Percentiles rank a stretch among this genome's conserved stretches.
phyloP scores from a whole-genome alignment of 37 sponge, comb jelly and placozoan species.

The Dysidea cf. avara region DNA sequence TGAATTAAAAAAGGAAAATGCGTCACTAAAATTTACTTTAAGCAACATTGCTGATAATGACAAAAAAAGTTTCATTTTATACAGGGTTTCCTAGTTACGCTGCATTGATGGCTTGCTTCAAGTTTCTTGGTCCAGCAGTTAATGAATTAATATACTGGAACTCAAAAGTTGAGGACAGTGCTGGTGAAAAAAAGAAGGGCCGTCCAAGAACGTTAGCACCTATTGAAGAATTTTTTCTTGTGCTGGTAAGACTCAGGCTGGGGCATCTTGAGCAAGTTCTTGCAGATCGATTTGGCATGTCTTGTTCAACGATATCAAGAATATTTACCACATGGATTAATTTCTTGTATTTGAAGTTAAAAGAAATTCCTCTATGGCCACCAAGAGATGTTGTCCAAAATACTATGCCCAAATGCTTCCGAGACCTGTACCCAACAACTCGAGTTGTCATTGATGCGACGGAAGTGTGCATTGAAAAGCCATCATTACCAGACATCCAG shows the following conservation, averaged over 20 bases:
- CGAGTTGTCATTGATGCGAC: slow-evolving; percentile 37
- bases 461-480: slow-evolving; percentile 46
- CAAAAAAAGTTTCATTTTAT: slow-evolving; percentile 38
- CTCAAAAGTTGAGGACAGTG: neutral
- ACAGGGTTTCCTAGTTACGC: slow-evolving; percentile 39
- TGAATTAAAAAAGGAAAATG: no score
- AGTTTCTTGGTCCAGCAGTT: slow-evolving; percentile 32
- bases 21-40: neutral
- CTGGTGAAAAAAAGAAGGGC: slow-evolving; percentile 4
- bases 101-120: slow-evolving; percentile 27
- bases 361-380: slow-evolving; percentile 37
- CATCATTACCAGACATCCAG: slow-evolving; percentile 34
- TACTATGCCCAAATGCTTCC: slow-evolving; percentile 39
- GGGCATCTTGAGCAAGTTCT: slow-evolving; percentile 36
- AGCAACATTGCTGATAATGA: slow-evolving; percentile 27
- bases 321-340: slow-evolving; percentile 43
- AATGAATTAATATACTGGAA: slow-evolving; percentile 21
- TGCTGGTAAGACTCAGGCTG: slow-evolving; percentile 21
- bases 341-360: slow-evolving; percentile 20
- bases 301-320: slow-evolving; percentile 30
- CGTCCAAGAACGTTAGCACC: slow-evolving; percentile 22
- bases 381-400: slow-evolving; percentile 19
- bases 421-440: slow-evolving; percentile 35
- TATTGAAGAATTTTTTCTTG: slow-evolving; percentile 39
- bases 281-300: slow-evolving; percentile 26